Percentiles rank a stretch among this genome's conserved stretches.
Evolutionary conservation across 2,797 vertebrate genomes (phyloP).

Genomic region (Fistularia commersonii): DNA sequence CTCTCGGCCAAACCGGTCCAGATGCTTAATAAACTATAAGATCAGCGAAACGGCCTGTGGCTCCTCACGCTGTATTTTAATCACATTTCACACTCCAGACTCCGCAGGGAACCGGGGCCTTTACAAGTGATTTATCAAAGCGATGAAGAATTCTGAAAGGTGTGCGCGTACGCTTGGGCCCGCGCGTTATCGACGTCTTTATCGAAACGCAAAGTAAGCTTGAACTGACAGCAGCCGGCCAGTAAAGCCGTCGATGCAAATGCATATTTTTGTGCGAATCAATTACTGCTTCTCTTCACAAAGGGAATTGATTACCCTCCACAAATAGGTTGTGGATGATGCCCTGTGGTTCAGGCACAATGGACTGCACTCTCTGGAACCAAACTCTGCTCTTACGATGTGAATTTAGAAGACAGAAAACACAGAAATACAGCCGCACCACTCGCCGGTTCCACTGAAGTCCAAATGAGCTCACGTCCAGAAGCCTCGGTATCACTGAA

Average conservation of each 20-base stretch:
- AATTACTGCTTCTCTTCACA: slow-evolving; percentile 42
- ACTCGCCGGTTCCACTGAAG: no score
- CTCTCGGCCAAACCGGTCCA: no score
- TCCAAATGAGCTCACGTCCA: no score
- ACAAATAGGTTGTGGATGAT: slow-evolving; percentile 59
- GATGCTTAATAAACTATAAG: no score
- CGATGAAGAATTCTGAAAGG: slow-evolving; percentile 18
- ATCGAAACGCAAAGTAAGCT: slow-evolving; percentile 24
- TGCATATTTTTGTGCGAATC: slow-evolving; percentile 31
- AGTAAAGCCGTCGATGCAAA: not conserved
- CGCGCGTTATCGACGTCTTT: slow-evolving; percentile 3
- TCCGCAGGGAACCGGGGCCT: no score
- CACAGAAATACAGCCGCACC: no score
- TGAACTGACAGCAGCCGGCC: slow-evolving; percentile 12
- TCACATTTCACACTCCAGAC: no score
- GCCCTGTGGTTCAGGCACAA: slow-evolving; percentile 48
- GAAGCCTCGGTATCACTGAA: no score
- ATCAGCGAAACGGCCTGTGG: not conserved
- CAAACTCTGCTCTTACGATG: no score
- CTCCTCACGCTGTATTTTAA: no score
- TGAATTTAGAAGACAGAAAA: no score
- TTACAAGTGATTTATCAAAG: slow-evolving; percentile 28
- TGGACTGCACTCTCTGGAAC: slow-evolving; percentile 11
- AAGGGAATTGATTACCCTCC: slow-evolving; percentile 57
- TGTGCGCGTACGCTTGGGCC: not conserved